These are phyloP conservation scores for Catajapyx aquilonaris DNA, from an alignment of 1,140 invertebrate genomes.

Conservation along the genomic window DNA sequence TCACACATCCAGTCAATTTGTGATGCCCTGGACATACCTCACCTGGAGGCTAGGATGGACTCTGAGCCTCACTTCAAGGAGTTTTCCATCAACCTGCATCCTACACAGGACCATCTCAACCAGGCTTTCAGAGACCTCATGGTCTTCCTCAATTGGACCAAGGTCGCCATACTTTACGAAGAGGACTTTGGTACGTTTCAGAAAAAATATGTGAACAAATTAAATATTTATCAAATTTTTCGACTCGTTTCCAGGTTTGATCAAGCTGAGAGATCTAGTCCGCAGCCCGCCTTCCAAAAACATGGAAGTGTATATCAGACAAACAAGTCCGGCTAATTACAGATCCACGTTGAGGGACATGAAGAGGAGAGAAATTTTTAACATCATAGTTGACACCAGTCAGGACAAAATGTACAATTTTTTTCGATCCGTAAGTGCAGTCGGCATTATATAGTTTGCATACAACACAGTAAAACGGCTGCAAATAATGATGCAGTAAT, in stretches of 20 bases:
- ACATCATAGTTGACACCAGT: constrained; percentile 65
- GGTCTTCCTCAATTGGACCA: constrained; percentile 75
- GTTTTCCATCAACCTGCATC: constrained; percentile 78
- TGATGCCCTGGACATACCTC: constrained; percentile 72
- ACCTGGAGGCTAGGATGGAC: constrained; percentile 53
- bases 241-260: constrained; percentile 40
- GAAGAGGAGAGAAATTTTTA: constrained; percentile 58
- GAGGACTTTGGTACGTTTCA: constrained; percentile 49
- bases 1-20: too few species aligned
- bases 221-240: too few species aligned
- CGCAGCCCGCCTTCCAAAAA: constrained; percentile 38
- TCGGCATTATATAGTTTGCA: too few species aligned
- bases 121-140: constrained; percentile 70
- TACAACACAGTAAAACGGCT: too few species aligned
- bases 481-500: too few species aligned
- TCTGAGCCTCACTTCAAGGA: constrained; percentile 40
- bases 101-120: constrained; percentile 63
- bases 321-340: constrained; percentile 48
- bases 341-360: constrained; percentile 55
- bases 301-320: constrained; percentile 65
- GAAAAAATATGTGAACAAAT: too few species aligned
- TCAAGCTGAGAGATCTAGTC: constrained; percentile 66
- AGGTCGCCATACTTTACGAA: constrained; percentile 83
- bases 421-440: constrained; percentile 52
- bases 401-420: constrained; percentile 49